Conservation (phyloP, 2,888 invertebrate genomes). For the Brachylomia viminalis region DNA sequence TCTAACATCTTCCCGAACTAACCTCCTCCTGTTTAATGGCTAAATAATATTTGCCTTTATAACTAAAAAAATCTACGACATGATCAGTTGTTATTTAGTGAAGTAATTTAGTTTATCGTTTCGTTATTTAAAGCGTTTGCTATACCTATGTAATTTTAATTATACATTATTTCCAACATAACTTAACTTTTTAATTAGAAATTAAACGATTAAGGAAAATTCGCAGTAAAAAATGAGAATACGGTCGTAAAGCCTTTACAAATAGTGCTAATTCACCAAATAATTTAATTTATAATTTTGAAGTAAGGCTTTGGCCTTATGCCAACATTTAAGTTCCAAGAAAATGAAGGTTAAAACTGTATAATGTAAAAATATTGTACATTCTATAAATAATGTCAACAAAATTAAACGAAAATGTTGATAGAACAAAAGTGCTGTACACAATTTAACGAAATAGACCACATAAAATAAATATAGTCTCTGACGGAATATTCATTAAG, state of each 20-base stretch:
- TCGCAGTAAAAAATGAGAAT: constrained; percentile 41
- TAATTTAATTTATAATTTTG: constrained; percentile 52
- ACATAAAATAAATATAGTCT: not conserved
- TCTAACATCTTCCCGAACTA: constrained; percentile 71
- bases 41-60: constrained; percentile 62
- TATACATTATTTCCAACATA: not conserved
- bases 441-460: not conserved
- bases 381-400: constrained; percentile 38
- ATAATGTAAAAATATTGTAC: constrained; percentile 48
- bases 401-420: constrained; percentile 21
- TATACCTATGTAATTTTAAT: not conserved
- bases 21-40: constrained; percentile 64
- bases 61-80: not conserved
- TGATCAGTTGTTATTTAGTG: not conserved
- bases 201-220: constrained; percentile 38
- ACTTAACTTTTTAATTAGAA: constrained; percentile 24
- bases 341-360: constrained; percentile 51
- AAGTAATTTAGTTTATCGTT: not conserved
- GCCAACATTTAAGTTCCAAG: constrained; percentile 54
- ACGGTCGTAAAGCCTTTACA: constrained; percentile 46
- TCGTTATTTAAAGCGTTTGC: not conserved
- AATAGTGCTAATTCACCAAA: constrained; percentile 55
- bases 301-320: constrained; percentile 47
- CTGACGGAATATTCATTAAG: not conserved
- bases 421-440: not conserved